Conservation (phyloP, 1,140 invertebrate species). For the Meloidogyne floridensis region DNA sequence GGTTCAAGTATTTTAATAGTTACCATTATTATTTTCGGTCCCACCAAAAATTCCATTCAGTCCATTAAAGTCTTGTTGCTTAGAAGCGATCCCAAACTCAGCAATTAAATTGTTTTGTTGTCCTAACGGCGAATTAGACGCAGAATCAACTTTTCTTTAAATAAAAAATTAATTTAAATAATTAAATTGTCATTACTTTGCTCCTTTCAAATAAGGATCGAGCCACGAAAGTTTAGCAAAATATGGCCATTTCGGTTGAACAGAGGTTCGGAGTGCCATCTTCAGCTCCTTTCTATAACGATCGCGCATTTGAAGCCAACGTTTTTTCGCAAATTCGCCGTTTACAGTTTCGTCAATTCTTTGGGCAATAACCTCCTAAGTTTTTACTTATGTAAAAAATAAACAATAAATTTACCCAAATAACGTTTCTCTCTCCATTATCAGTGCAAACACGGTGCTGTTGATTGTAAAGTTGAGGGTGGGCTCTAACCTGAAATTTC, state of each 20-base stretch:
- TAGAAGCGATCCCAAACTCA: background rate
- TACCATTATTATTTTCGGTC: background rate
- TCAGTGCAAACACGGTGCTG: conserved; percentile 52
- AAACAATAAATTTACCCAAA: conserved; percentile 43
- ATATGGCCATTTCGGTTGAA: conserved; percentile 63
- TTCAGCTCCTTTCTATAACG: conserved; percentile 63
- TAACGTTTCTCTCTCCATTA: conserved; percentile 53
- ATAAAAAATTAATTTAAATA: background rate
- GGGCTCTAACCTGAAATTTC: conserved; percentile 22
- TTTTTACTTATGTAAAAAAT: conserved; percentile 27
- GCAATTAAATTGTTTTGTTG: background rate
- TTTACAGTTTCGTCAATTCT: conserved; percentile 48
- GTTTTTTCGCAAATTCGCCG: conserved; percentile 65
- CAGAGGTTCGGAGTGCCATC: conserved; percentile 50
- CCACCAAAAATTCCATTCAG: background rate
- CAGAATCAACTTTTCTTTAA: conserved; percentile 13
- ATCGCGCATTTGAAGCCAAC: conserved; percentile 63
- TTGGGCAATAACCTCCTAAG: conserved; percentile 41
- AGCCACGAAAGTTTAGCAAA: conserved; percentile 62
- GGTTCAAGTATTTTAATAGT: background rate
- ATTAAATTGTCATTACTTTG: conserved; percentile 40
- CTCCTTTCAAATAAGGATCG: conserved; percentile 64
- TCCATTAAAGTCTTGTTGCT: conserved; percentile 18
- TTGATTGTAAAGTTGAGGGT: conserved; percentile 64
- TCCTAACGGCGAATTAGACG: background rate